Base-by-base conservation (phyloP, 2,797 vertebrate genomes). In the Tragelaphus oryx region DNA sequence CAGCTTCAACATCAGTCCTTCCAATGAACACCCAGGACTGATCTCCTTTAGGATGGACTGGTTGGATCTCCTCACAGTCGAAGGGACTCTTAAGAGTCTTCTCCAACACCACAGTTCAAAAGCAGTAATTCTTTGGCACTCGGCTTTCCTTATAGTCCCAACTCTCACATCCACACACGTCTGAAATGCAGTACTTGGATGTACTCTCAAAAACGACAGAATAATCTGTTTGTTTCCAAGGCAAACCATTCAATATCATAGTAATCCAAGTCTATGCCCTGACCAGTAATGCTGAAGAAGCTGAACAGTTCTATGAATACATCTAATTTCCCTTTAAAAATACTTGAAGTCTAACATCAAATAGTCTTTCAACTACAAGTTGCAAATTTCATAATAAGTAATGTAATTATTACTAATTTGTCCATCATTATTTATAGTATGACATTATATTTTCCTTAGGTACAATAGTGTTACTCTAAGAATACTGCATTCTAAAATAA, bases 261-360 rank as follows among this genome's bases (percentile, higher is more conserved):
- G 62, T 65, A 65, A 65, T 33, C 17, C n/a, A 65, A 20, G n/a
- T 10, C 62, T 20, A 33, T n/a, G 17, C n/a, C 17, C 62, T 17
- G n/a, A 65, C 62, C n/a, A 65, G 8, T 65, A 65, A 33, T 0
- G 2, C n/a, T 33, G 17, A 33, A 65, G 8, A 65, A 33, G 62
- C n/a, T 33, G 17, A 65, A 65, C 17, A 10, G n/a, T 33, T 65
- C n/a, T 65, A 65, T 86, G 41, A 96, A 93, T 93, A 89, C 9
- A 79, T 50, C 44, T 88, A 78, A 83, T 65, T 97, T 95, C 50
- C n/a, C 48, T 95, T 88, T 90, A 95, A 96, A 96, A 96, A 87
- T 84, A 93, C 28, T 89, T 44, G 37, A 7, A 4, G 78, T 71
- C 11, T 86, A 93, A 91, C 26, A 94, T 44, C 41, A 92, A 60